Conservation (phyloP, 2,113 vertebrate species). For the Lota lota region DNA sequence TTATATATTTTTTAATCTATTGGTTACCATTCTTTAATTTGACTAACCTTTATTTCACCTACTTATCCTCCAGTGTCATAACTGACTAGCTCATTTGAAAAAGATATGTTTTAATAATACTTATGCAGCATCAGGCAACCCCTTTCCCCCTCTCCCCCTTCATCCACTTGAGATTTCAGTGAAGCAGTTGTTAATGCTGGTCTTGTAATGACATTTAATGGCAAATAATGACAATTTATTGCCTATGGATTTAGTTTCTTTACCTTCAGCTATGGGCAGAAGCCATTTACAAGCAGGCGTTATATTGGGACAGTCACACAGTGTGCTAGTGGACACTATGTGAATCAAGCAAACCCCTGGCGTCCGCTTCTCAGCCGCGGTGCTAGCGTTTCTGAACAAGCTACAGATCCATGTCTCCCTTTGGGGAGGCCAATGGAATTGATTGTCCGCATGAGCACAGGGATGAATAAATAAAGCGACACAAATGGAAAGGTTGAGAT, state of each 20-base stretch:
- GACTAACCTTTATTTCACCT: background rate
- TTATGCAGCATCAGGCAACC: slow-evolving; percentile 40
- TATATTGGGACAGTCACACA: slow-evolving; percentile 27
- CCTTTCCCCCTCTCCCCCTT: slow-evolving; percentile 25
- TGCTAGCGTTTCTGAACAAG: slow-evolving; percentile 33
- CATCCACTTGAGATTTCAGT: slow-evolving; percentile 63
- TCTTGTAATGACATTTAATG: slow-evolving; percentile 57
- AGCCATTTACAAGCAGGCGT: slow-evolving; percentile 42
- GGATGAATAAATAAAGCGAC: slow-evolving; percentile 62
- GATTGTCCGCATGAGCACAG: slow-evolving; percentile 47
- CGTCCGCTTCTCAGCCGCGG: slow-evolving; percentile 37
- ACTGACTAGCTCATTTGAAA: slow-evolving; percentile 29
- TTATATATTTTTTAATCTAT: too few relatives aligned
- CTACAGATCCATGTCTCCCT: slow-evolving; percentile 30
- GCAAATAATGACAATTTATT: too few relatives aligned
- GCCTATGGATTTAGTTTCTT: too few relatives aligned
- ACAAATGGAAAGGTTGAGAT: slow-evolving; percentile 54
- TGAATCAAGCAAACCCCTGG: slow-evolving; percentile 17
- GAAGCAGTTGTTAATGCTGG: slow-evolving; percentile 62
- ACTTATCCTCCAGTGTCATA: slow-evolving; percentile 16
- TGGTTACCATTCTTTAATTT: too few relatives aligned
- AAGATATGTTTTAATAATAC: slow-evolving; percentile 34
- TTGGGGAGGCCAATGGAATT: slow-evolving; percentile 50
- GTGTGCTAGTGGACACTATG: slow-evolving; percentile 27
- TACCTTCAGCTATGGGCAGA: slow-evolving; percentile 37